A percentile compares a stretch with the other conserved stretches of the same genome.
Conservation (phyloP, 92 coral and sea anemone species). For the Montipora capitata region DNA sequence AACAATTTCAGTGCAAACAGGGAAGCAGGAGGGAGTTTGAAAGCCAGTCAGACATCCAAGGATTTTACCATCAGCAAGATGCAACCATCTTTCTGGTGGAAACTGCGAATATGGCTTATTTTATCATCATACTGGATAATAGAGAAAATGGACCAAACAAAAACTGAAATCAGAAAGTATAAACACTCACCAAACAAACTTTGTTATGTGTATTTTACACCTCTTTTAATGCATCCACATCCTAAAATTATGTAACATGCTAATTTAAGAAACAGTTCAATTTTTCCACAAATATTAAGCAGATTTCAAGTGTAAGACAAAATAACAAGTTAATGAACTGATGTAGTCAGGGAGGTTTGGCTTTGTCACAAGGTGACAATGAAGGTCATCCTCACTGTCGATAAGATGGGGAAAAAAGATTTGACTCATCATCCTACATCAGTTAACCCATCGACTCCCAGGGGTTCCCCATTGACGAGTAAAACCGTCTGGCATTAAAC, state of each 20-base stretch:
- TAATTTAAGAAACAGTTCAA: too few species aligned
- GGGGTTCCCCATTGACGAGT: too few species aligned
- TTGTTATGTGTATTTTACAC: too few species aligned
- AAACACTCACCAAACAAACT: too few species aligned
- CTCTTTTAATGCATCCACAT: too few species aligned
- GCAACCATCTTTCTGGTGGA: slow-evolving; percentile 84
- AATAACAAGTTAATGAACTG: background rate
- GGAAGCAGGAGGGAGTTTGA: too few species aligned
- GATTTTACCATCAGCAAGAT: slow-evolving; percentile 86
- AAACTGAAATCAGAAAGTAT: too few species aligned
- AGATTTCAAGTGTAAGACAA: background rate
- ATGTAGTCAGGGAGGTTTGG: slow-evolving; percentile 85
- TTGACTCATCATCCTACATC: slow-evolving; percentile 71
- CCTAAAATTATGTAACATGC: too few species aligned
- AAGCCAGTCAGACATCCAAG: slow-evolving; percentile 94
- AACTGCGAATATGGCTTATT: slow-evolving; percentile 90
- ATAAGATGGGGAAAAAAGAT: slow-evolving; percentile 86
- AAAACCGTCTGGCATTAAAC: too few species aligned
- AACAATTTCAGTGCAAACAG: too few species aligned
- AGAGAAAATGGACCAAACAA: too few species aligned
- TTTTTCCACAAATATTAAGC: background rate
- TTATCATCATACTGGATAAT: slow-evolving; percentile 77
- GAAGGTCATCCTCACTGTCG: slow-evolving; percentile 71
- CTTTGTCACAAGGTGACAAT: slow-evolving; percentile 67
- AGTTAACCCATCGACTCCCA: background rate